Evolutionary conservation across 2,113 vertebrate genomes (phyloP).

Genomic region (human (Homo sapiens)): GRCh38 chr2:199607001-199607500

Average conservation of each 20-base stretch:
- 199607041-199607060: background rate
- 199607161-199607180: background rate
- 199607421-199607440: background rate
- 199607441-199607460: background rate
- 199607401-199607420: background rate
- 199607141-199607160: background rate
- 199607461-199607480: background rate
- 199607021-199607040: background rate
- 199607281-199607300: background rate
- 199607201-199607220: background rate
- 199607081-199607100: background rate
- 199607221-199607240: background rate
- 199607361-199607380: background rate
- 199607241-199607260: background rate
- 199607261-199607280: background rate
- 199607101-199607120: background rate
- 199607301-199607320: background rate
- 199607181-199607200: background rate
- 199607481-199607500: background rate
- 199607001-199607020: background rate
- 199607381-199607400: background rate
- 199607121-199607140: background rate
- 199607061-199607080: background rate
- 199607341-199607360: background rate
- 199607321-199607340: background rate